Percentiles rank a stretch among this genome's conserved stretches.
Conservation (phyloP, 2,113 vertebrate genomes). For the Chaetops frenatus region DNA sequence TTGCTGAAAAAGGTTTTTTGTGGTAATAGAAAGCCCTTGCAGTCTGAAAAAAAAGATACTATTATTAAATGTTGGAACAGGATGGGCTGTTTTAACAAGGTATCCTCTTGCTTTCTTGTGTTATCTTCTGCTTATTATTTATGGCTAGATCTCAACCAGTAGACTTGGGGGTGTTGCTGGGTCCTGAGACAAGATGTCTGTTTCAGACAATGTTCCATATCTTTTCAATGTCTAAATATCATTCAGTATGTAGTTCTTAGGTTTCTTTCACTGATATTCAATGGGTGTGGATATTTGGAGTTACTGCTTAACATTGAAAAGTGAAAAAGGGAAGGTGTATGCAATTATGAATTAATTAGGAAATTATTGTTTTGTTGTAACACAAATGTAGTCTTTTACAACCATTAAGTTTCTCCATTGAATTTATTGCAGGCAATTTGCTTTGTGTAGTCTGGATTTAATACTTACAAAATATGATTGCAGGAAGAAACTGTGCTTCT, state of each 20-base stretch:
- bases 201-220: background rate
- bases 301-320: background rate
- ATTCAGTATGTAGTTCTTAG: background rate
- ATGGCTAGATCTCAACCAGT: background rate
- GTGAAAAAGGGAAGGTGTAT: background rate
- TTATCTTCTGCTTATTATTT: background rate
- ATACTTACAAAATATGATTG: background rate
- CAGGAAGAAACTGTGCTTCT: background rate
- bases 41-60: background rate
- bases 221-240: background rate
- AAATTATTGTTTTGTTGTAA: background rate
- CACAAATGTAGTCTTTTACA: background rate
- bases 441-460: background rate
- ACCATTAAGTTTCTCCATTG: background rate
- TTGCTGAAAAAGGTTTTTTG: background rate
- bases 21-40: background rate
- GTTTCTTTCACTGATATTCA: background rate
- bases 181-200: background rate
- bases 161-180: background rate
- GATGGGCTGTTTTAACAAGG: background rate
- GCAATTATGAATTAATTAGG: background rate
- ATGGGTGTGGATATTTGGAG: background rate
- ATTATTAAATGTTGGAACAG: background rate
- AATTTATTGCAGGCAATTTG: background rate
- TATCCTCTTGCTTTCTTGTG: background rate